These are phyloP conservation scores for Pao palembangensis DNA, from an alignment of 2,113 vertebrate species.

Conservation along the genomic window DNA sequence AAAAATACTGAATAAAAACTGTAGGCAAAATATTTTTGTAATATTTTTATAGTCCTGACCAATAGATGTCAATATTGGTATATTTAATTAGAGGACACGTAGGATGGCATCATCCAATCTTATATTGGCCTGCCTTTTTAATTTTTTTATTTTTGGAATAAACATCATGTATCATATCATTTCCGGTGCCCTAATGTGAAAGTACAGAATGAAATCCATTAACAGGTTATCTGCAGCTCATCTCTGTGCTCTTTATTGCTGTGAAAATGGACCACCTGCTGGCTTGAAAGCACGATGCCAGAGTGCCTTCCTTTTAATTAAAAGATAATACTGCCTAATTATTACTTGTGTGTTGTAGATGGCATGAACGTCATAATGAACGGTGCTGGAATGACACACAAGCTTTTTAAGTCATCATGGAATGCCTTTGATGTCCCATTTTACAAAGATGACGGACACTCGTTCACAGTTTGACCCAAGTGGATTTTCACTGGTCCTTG, in stretches of 20 bases:
- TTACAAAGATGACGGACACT: conserved; percentile 40
- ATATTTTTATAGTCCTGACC: too few species aligned
- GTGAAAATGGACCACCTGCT: conserved; percentile 50
- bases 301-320: conserved; percentile 45
- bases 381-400: conserved; percentile 6
- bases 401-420: conserved; percentile 22
- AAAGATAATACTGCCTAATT: conserved; percentile 63
- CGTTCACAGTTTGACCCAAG: conserved; percentile 25
- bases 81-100: too few species aligned
- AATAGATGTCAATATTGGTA: too few species aligned
- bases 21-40: too few species aligned
- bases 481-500: conserved; percentile 23
- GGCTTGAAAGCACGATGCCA: conserved; percentile 27
- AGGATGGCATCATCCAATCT: too few species aligned
- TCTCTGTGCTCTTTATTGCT: conserved; percentile 1
- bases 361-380: conserved; percentile 21
- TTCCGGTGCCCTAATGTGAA: neutral
- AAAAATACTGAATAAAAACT: too few species aligned
- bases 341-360: conserved; percentile 44
- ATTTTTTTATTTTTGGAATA: too few species aligned
- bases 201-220: neutral
- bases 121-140: neutral
- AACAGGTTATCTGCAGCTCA: neutral
- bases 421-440: conserved; percentile 39
- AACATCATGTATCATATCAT: too few species aligned